Percentiles rank a stretch among this genome's conserved stretches.
Conservation (phyloP, 2,113 vertebrate genomes). For the Callipepla californica region DNA sequence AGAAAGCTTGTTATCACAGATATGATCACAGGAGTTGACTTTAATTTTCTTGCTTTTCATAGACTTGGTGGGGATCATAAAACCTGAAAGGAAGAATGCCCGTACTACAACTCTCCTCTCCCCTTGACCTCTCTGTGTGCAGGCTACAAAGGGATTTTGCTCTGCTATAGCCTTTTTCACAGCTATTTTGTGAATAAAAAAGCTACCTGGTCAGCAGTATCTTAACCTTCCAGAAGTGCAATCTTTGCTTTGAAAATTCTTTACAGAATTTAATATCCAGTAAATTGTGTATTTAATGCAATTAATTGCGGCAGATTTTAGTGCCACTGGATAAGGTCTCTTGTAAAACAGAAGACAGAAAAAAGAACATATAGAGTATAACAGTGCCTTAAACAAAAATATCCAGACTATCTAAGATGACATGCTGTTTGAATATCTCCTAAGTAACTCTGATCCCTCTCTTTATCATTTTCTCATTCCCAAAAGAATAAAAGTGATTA, state of each 20-base stretch:
- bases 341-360: neutral
- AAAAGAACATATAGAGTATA: neutral
- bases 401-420: slow-evolving; percentile 37
- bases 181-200: neutral
- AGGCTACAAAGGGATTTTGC: neutral
- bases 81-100: neutral
- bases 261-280: neutral
- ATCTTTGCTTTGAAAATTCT: neutral
- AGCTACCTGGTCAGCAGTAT: neutral
- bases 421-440: slow-evolving; percentile 59
- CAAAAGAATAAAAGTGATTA: slow-evolving; percentile 66
- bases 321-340: neutral
- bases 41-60: neutral
- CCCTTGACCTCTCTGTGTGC: neutral
- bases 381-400: slow-evolving; percentile 15
- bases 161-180: neutral
- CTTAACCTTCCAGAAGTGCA: neutral
- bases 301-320: neutral
- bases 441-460: slow-evolving; percentile 9
- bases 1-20: neutral
- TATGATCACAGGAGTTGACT: neutral
- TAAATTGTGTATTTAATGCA: neutral
- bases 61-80: neutral
- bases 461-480: slow-evolving; percentile 48
- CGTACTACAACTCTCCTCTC: neutral